These are phyloP conservation scores for Cynodonichthys magdalenae DNA, from an alignment of 2,797 vertebrate genomes.

Conservation along the genomic window DNA sequence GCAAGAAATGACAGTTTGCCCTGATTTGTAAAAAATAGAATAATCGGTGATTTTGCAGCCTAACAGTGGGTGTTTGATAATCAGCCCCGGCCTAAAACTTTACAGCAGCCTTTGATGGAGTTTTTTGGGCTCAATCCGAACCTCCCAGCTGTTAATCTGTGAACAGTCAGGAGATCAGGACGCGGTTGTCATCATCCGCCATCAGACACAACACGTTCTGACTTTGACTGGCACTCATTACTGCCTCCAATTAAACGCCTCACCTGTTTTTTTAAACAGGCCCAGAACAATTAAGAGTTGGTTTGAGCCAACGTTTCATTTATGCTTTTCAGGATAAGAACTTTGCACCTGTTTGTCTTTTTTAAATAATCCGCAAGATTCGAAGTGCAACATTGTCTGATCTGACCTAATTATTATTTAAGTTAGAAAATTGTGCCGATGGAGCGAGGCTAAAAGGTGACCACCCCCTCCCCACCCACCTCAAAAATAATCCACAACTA, in stretches of 20 bases:
- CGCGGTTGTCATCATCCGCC: slow-evolving; percentile 74
- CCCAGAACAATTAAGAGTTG: neutral
- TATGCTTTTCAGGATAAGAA: slow-evolving; percentile 41
- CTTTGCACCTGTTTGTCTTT: slow-evolving; percentile 57
- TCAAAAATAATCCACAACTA: slow-evolving; percentile 25
- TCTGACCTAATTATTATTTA: slow-evolving; percentile 78
- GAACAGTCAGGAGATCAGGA: slow-evolving; percentile 68
- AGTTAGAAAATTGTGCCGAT: slow-evolving; percentile 58
- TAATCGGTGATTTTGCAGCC: neutral
- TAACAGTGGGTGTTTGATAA: neutral
- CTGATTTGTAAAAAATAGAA: neutral
- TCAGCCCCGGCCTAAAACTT: slow-evolving; percentile 28
- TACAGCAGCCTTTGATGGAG: slow-evolving; percentile 10
- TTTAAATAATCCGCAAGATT: slow-evolving; percentile 61
- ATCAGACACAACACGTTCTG: slow-evolving; percentile 44
- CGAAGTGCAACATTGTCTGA: slow-evolving; percentile 58
- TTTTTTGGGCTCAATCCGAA: slow-evolving; percentile 21
- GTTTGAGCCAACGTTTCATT: slow-evolving; percentile 5
- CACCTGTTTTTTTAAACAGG: neutral
- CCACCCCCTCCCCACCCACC: neutral
- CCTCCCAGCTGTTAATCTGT: slow-evolving; percentile 65
- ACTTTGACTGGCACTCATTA: slow-evolving; percentile 56
- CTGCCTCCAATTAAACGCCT: slow-evolving; percentile 11
- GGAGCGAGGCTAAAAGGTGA: slow-evolving; percentile 24
- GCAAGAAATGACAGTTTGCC: too few species aligned